Percentiles rank a stretch among this genome's conserved stretches.
Evolutionary conservation across 2,888 invertebrate species (phyloP).

Genomic region (Thysanoteuthis rhombus): DNA sequence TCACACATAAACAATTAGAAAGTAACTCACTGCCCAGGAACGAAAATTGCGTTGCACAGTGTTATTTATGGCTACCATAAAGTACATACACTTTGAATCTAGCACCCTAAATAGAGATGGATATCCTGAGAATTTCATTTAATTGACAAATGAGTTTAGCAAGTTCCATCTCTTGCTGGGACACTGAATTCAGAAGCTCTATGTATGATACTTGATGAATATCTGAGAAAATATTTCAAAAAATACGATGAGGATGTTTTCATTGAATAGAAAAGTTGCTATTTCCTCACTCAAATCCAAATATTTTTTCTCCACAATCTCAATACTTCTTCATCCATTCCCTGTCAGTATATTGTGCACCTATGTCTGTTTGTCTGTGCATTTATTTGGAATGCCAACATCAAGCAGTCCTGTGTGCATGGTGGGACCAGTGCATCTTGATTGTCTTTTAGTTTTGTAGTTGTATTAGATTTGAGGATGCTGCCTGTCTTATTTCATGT

Average conservation of each 20-base stretch:
- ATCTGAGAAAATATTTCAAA: neutral
- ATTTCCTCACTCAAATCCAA: neutral
- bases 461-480: neutral
- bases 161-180: neutral
- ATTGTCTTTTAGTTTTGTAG: neutral
- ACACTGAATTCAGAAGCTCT: neutral
- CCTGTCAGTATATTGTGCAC: neutral
- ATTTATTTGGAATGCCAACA: slow-evolving; percentile 12
- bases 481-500: neutral
- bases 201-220: neutral
- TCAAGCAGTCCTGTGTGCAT: slow-evolving; percentile 12
- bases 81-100: neutral
- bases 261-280: neutral
- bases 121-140: neutral
- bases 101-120: neutral
- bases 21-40: too few species aligned
- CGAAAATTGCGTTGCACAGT: too few species aligned
- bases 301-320: neutral
- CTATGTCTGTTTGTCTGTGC: neutral
- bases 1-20: too few species aligned
- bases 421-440: neutral
- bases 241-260: neutral
- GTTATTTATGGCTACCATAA: neutral
- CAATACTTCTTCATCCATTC: neutral
- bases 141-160: neutral